These are phyloP conservation scores for Spodoptera litura DNA, from an alignment of 1,140 invertebrate genomes.

Conservation along the genomic window DNA sequence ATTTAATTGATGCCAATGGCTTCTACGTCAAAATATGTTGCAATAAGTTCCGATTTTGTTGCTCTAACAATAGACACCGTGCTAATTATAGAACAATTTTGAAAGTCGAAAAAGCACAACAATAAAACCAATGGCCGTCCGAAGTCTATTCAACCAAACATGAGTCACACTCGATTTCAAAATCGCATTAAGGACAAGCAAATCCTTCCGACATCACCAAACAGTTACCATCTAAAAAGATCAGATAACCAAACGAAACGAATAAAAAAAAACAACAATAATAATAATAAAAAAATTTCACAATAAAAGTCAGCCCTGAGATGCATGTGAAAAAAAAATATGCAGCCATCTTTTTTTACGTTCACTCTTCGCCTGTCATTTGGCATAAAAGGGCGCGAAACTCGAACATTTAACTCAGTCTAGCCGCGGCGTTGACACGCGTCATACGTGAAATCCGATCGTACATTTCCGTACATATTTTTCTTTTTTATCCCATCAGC, in stretches of 20 bases:
- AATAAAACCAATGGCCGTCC: no score
- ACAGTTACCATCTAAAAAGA: neutral
- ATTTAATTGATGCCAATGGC: no score
- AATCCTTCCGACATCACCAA: no score
- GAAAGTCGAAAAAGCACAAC: no score
- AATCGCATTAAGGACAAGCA: no score
- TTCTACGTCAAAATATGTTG: no score
- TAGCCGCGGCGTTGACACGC: constrained; percentile 61
- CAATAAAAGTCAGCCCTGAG: constrained; percentile 68
- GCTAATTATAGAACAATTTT: no score
- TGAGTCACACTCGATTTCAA: no score
- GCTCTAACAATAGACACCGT: no score
- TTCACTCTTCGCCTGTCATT: constrained; percentile 64
- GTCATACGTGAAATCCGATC: constrained; percentile 60
- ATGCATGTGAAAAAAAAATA: constrained; percentile 57
- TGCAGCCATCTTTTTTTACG: constrained; percentile 58
- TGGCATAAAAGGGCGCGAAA: constrained; percentile 66
- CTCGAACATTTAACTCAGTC: constrained; percentile 65
- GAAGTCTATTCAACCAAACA: no score
- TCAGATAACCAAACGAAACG: constrained; percentile 13
- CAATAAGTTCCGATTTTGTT: no score
- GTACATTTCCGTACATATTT: constrained; percentile 48
- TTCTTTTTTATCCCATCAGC: constrained; percentile 66
- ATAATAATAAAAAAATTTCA: constrained; percentile 52
- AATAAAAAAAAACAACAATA: constrained; percentile 33